Base-by-base conservation (phyloP, 2,797 vertebrate species). In the Gadopsis bispinosus region DNA sequence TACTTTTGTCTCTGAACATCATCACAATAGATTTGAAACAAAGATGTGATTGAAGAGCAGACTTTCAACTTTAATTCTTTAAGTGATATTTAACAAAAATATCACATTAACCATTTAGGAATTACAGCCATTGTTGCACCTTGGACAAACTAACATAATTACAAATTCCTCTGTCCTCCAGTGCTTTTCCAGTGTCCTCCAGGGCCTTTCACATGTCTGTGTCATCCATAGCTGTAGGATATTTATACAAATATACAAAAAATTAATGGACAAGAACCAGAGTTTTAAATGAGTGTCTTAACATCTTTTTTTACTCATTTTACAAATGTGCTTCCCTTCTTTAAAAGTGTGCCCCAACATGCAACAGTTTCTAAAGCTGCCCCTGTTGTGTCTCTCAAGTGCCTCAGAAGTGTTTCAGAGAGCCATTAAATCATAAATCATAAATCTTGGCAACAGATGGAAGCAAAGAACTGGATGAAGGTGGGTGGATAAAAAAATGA, bases 401-500 rank as follows among this genome's bases (percentile, higher is more conserved):
- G 35, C 26, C 56, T 60, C 7, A 56, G 3, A 61, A 41, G 19
- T 59, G 39, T 74, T 62, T 71, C 26, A 64, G 6, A 13, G 17
- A 50, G 45, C 39, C 26, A 64, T 75, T 75, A 65, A 66, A 79
- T 73, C 33, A 69, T 29, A 74, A 2, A 71, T 60, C 22, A 26
- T 48, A 59, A 70, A 64, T 14, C 20, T 1, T 13, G 5, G 41
- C 39, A 69, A 76, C 59, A 63, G 59, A 81, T 77, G 50, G 62
- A 69, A 39, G 31, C 35, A 73, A 22, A 74, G 37, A 39, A 13
- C 11, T 61, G 26, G 20, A 62, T 58, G 31, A 69, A 66, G 37
- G 22, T 47, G 55, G 31, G 41, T 37, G 20, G 50, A 48, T 69
- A 16, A 63, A 55, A 69, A 66, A 73, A 39, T 26, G 11, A 39